These are phyloP conservation scores for Archilochus colubris DNA, from an alignment of 2,113 vertebrate genomes.

Conservation along the genomic window DNA sequence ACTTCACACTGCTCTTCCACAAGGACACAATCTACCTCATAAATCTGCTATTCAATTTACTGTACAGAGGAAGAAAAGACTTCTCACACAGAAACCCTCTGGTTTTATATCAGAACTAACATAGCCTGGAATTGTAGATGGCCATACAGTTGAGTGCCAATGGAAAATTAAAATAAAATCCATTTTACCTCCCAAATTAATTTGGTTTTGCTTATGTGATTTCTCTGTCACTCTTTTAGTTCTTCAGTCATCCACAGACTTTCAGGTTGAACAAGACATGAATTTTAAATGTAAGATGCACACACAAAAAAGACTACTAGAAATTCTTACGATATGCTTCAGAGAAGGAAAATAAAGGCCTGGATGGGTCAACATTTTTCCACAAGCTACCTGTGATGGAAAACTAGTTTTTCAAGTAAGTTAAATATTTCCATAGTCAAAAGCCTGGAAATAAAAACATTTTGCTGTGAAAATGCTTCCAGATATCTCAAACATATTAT, in stretches of 20 bases:
- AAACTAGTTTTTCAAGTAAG: background rate
- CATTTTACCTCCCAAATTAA: background rate
- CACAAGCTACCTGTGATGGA: background rate
- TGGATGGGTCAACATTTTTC: background rate
- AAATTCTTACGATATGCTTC: background rate
- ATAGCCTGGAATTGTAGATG: background rate
- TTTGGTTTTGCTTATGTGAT: background rate
- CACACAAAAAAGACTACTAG: background rate
- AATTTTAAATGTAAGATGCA: background rate
- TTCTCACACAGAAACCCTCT: background rate
- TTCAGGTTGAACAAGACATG: background rate
- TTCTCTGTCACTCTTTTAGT: conserved; percentile 3
- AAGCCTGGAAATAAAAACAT: background rate
- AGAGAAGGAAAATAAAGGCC: background rate
- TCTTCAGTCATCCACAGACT: background rate
- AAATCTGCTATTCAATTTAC: background rate
- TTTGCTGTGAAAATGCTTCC: background rate
- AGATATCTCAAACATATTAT: background rate
- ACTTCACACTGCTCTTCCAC: background rate
- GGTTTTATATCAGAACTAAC: background rate
- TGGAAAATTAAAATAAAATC: conserved; percentile 6
- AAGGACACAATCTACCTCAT: background rate
- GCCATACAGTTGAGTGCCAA: background rate
- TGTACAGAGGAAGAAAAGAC: background rate
- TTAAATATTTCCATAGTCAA: background rate